Evolutionary conservation across 2,888 invertebrate genomes (phyloP), one percentile per base, ranked within the genome.

Genomic region (Drosophila macrothrix): DNA sequence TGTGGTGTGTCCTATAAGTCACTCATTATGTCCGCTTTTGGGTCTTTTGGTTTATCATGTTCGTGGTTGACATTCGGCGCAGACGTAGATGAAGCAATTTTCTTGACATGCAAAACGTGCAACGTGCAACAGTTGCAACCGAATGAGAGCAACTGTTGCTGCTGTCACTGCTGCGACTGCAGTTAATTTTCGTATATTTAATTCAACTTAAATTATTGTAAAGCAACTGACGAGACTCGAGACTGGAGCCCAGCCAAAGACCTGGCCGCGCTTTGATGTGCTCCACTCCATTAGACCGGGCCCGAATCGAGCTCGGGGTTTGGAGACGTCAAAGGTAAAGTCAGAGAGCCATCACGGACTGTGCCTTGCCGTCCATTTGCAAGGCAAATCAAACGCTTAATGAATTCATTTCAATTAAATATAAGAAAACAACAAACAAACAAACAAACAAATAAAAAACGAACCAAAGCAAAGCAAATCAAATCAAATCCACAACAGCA

Each of bases 361-460:
- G 46, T 67, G 60, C 43, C 37, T 70, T 67, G 66, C 56, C 67
- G 71, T 61, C 67, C 73, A 87, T 87, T 87, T 90, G 87, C 87
- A 87, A 87, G 89, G 89, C 87, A 90, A 90, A 87, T 87, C 87
- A 78, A 86, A 82, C 73, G 72, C 89, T 82, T 88, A 88, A 88
- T 88, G 89, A 88, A 90, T 88, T 90, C 87, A 88, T 86, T 88
- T 90, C 89, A 88, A 88, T 88, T 88, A 88, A 87, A 90, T 81
- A 67, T 68, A 84, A 56, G 55, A 62, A 67, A 66, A 73, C 37
- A 68, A 58, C 41, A 62, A 60, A 53, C 62, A 59, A 22, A 22
- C 29, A 52, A 31, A 19, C 7, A 29, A 29, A 29, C 28, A n/a
- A 53, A 6, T n/a, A 54, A n/a, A 64, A 53, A n/a, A 29, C 37